Conservation (phyloP, 1,140 invertebrate species). For the Diabrotica virgifera region DNA sequence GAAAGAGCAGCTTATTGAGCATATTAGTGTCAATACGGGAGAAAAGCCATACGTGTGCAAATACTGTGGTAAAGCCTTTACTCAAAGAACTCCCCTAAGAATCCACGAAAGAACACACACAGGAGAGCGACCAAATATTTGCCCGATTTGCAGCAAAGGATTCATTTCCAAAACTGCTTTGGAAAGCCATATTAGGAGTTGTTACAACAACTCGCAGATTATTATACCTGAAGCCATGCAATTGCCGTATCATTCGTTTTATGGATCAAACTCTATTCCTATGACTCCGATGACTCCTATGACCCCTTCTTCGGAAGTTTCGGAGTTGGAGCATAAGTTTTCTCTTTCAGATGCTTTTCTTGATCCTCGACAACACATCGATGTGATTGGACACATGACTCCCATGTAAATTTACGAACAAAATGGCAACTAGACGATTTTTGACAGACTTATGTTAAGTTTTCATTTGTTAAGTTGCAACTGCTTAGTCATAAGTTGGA, state of each 20-base stretch:
- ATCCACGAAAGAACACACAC: constrained; percentile 61
- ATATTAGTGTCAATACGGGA: constrained; percentile 63
- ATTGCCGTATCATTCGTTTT: constrained; percentile 3
- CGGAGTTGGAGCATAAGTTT: constrained; percentile 19
- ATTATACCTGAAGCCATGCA: constrained; percentile 10
- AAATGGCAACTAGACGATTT: too few species aligned
- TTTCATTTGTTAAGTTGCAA: too few species aligned
- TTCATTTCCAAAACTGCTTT: constrained; percentile 62
- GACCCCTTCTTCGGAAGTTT: constrained; percentile 10
- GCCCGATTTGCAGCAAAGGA: constrained; percentile 64
- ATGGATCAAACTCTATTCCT: constrained; percentile 1
- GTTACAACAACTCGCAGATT: constrained; percentile 45
- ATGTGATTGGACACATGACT: constrained; percentile 12
- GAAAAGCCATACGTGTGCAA: constrained; percentile 65
- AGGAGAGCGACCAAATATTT: constrained; percentile 73
- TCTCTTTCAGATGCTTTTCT: constrained; percentile 16
- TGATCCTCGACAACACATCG: constrained; percentile 11
- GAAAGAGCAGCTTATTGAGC: constrained; percentile 60
- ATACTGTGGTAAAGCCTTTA: constrained; percentile 73
- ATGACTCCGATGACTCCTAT: constrained; percentile 15
- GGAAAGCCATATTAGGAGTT: constrained; percentile 58
- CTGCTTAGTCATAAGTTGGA: too few species aligned
- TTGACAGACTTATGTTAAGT: too few species aligned
- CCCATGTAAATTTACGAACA: constrained; percentile 4
- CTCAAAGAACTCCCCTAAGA: constrained; percentile 66